phyloP scores from a whole-genome alignment of 2,113 vertebrate species.

The Amphilophus citrinellus region DNA sequence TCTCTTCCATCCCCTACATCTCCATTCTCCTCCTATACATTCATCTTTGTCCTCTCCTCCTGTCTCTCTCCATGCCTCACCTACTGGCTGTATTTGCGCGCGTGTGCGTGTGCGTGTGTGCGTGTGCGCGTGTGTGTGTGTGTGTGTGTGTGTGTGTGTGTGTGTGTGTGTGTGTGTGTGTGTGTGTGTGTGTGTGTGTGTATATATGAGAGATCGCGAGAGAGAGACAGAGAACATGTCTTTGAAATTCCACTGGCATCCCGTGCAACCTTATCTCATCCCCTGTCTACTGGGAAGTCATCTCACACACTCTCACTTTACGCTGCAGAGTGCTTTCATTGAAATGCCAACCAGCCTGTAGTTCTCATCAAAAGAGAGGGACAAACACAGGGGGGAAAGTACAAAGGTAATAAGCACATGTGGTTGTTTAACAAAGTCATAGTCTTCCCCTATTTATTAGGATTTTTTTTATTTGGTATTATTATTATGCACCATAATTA shows the following conservation, averaged over 20 bases:
- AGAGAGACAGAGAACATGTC: conserved; percentile 15
- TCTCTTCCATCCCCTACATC: conserved; percentile 33
- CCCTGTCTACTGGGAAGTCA: conserved; percentile 54
- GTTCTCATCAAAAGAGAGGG: background rate
- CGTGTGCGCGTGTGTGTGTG: background rate
- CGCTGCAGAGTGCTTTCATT: conserved; percentile 16
- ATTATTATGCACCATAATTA: background rate
- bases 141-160: too few relatives aligned
- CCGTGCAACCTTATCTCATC: conserved; percentile 56
- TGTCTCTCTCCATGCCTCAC: conserved; percentile 14
- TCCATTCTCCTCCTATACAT: conserved; percentile 40
- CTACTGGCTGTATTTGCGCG: background rate
- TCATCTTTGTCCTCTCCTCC: conserved; percentile 32
- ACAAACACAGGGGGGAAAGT: background rate
- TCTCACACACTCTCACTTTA: conserved; percentile 9
- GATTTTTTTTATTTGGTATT: background rate
- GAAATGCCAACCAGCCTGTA: conserved; percentile 28
- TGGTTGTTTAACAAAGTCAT: background rate
- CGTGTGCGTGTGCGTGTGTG: background rate
- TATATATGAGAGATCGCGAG: background rate
- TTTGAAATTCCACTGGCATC: conserved; percentile 69
- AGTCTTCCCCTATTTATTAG: background rate
- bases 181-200: too few relatives aligned
- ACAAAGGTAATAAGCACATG: background rate
- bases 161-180: too few relatives aligned